Conservation (phyloP, 2,797 vertebrate genomes). For the Lerista edwardsae region DNA sequence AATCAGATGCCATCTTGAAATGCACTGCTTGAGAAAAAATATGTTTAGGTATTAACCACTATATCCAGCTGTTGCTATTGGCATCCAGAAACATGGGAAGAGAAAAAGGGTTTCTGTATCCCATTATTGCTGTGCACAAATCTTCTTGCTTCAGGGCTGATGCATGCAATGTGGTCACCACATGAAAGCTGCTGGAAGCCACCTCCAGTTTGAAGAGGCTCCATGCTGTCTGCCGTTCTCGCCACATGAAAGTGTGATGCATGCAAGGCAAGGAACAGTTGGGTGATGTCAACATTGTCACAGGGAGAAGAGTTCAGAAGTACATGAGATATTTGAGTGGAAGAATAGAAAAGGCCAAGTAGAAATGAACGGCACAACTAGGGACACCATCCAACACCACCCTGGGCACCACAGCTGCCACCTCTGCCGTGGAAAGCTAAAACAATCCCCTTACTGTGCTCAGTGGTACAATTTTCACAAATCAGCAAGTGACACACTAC, state of each 20-base stretch:
- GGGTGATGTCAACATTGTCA: not conserved
- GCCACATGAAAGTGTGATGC: not conserved
- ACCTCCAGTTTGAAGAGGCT: not conserved
- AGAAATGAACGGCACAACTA: not conserved
- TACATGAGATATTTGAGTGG: not conserved
- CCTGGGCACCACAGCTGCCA: too few relatives aligned
- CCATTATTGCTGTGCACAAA: not conserved
- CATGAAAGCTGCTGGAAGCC: not conserved
- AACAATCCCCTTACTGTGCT: too few relatives aligned
- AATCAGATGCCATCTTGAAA: not conserved
- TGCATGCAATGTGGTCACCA: not conserved
- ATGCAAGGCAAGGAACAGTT: not conserved
- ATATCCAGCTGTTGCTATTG: not conserved
- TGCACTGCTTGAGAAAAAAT: not conserved
- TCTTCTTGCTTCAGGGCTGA: not conserved
- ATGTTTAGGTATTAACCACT: constrained; percentile 7
- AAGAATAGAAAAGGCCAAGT: not conserved
- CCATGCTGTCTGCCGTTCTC: not conserved
- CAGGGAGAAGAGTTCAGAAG: not conserved
- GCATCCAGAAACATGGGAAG: not conserved
- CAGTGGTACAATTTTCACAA: too few relatives aligned
- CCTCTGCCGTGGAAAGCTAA: too few relatives aligned
- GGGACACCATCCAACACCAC: too few relatives aligned
- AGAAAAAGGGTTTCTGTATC: not conserved
- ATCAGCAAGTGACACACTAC: too few relatives aligned